Base-by-base conservation (phyloP, 2,113 vertebrate species). In the Equus quagga region DNA sequence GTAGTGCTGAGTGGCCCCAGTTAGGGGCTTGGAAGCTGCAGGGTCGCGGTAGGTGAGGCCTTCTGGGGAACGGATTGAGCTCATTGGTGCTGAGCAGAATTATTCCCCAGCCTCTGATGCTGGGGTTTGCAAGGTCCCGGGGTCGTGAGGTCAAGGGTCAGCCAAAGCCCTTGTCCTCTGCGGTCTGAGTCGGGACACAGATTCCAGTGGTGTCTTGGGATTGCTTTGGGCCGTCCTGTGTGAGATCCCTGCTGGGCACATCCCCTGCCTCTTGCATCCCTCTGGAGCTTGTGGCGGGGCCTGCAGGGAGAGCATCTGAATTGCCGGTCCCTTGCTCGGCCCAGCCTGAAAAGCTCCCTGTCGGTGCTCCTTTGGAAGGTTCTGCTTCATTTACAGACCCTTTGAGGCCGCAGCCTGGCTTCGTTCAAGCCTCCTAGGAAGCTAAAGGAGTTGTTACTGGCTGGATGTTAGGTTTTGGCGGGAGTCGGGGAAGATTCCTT, bases 171-270 rank as follows among this genome's bases (percentile, higher is more conserved):
- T 31, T 44, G 36, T 9, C 18, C 31, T 21, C 23, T 3, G 5
- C 19, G 62, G 33, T 36, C 80, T 17, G 36, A 4, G 60, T 13
- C 8, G 28, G 8, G 36, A 31, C 36, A 13, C 79, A 8, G 49
- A 10, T 51, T 65, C 18, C 2, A 0, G 13, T 1, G 0, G 19
- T 4, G 19, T 67, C 79, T 36, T 49, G 94, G 49, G 60, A 54
- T 31, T 5, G 21, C 17, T 58, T 21, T 21, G 6, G 21, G 18
- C 28, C 1, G 0, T 17, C 28, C 33, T 0, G 8, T 8, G 36
- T 41, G 41, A 5, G 2, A 3, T 46, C 65, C 36, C 62, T 8
- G 7, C 41, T 1, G 9, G 56, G 33, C 24, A 5, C 0, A 0
- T 5, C 46, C 3, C 0, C 18, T 8, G 41, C 23, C 31, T 17